These are phyloP conservation scores for Monomorium pharaonis DNA, from an alignment of 1,140 invertebrate genomes.

Conservation along the genomic window DNA sequence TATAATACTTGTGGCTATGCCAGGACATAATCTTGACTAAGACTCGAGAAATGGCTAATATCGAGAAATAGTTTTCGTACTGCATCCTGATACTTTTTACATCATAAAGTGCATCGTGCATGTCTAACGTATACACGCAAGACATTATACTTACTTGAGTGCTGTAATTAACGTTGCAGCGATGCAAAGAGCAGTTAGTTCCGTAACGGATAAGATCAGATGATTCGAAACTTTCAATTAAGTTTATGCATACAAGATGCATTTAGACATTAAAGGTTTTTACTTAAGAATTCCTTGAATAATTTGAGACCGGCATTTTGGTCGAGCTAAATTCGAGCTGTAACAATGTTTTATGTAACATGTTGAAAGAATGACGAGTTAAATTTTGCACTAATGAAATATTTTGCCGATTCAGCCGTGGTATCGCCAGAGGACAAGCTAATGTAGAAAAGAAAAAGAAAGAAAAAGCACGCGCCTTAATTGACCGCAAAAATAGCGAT, in stretches of 20 bases:
- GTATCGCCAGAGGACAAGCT: not conserved
- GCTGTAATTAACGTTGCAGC: not conserved
- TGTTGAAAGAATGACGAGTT: not conserved
- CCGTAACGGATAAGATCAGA: not conserved
- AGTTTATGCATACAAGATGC: not conserved
- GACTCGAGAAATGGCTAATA: not conserved
- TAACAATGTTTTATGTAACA: not conserved
- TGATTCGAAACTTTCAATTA: conserved; percentile 16
- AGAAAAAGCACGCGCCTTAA: not conserved
- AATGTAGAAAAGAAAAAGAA: not conserved
- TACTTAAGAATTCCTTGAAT: not conserved
- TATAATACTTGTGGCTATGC: not conserved
- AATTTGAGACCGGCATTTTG: not conserved
- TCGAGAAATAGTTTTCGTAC: conserved; percentile 8
- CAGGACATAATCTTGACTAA: not conserved
- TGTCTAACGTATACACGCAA: not conserved
- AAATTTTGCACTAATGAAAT: not conserved
- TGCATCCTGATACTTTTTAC: not conserved
- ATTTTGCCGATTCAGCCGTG: not conserved
- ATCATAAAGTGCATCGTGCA: not conserved
- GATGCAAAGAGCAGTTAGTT: conserved; percentile 6
- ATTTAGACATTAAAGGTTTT: not conserved
- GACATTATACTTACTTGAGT: not conserved
- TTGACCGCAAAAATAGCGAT: not conserved
- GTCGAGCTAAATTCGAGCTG: not conserved